Evolutionary conservation across 2,888 invertebrate species (phyloP), one percentile per base, ranked within the genome.

Genomic region (Acanthacorydalis orientalis): DNA sequence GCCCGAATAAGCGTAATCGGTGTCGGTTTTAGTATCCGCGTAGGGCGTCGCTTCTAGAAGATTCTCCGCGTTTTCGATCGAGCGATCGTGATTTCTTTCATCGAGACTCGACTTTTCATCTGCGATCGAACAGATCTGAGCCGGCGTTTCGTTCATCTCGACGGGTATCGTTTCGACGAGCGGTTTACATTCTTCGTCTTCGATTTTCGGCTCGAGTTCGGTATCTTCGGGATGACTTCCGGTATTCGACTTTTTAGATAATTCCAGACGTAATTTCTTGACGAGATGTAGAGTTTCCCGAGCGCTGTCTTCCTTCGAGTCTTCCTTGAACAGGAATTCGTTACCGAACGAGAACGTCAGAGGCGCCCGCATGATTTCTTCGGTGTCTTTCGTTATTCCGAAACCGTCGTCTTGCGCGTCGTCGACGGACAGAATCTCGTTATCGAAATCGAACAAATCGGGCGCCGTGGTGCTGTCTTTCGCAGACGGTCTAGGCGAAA

Each of bases 221-320:
- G 43, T 42, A 31, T 47, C 47, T 47, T 47, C 43, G 11, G 43
- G 16, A 34, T 51, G n/a, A 37, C 59, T 76, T 48, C 72, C 73
- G 37, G 70, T 60, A 47, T 69, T 71, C 14, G 77, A 74, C 62
- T 80, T 83, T 59, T 82, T 80, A 33, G 72, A 74, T 56, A 83
- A 68, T 58, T 80, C 79, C 73, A 80, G 75, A 44, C 89, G 72
- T 14, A 91, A 67, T 58, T 90, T 86, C 59, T 89, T 86, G 4
- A 91, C 84, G 31, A 91, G 69, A 65, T 87, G 82, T 50, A 85
- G 68, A 0, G 90, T 90, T 61, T 87, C 89, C 51, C 84, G 73
- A 0, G 84, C 83, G 55, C 83, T 83, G 57, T 84, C 83, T 61
- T 89, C 89, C 59, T 83, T 83, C 2, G 82, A 78, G 59, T 85